Conservation (phyloP, 2,888 invertebrate genomes). For the Lepas anatifera region DNA sequence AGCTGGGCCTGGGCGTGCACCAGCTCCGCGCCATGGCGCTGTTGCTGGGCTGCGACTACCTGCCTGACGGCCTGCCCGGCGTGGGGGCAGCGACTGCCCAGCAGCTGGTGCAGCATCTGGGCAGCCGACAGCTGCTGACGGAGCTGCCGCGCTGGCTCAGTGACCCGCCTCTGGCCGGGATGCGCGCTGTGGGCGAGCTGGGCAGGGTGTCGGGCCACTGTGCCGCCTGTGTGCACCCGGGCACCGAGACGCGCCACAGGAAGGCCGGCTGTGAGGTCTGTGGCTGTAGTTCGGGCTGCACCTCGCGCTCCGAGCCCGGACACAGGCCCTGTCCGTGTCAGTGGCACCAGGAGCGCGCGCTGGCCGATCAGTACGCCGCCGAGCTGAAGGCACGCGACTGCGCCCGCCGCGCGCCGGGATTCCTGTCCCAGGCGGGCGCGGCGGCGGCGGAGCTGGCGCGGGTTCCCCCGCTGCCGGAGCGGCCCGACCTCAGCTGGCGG, state of each 20-base stretch:
- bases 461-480: not conserved
- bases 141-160: constrained; percentile 4
- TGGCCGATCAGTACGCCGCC: not conserved
- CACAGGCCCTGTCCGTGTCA: not conserved
- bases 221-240: not conserved
- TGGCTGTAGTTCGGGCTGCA: not conserved
- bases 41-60: constrained; percentile 78
- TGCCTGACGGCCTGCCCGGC: constrained; percentile 56
- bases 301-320: not conserved
- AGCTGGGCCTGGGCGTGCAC: constrained; percentile 60
- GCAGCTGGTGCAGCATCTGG: constrained; percentile 49
- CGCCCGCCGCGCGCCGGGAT: not conserved
- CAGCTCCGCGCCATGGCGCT: constrained; percentile 74
- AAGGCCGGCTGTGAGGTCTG: not conserved
- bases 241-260: not conserved
- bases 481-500: not conserved
- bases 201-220: not conserved
- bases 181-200: constrained; percentile 23
- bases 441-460: not conserved
- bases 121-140: constrained; percentile 43
- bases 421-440: not conserved
- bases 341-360: not conserved
- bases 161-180: constrained; percentile 35
- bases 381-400: not conserved
- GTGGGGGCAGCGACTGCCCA: constrained; percentile 65